Percentiles rank a stretch among this genome's conserved stretches.
phyloP scores from a whole-genome alignment of 2,888 invertebrate species.

The Melieria omissa region DNA sequence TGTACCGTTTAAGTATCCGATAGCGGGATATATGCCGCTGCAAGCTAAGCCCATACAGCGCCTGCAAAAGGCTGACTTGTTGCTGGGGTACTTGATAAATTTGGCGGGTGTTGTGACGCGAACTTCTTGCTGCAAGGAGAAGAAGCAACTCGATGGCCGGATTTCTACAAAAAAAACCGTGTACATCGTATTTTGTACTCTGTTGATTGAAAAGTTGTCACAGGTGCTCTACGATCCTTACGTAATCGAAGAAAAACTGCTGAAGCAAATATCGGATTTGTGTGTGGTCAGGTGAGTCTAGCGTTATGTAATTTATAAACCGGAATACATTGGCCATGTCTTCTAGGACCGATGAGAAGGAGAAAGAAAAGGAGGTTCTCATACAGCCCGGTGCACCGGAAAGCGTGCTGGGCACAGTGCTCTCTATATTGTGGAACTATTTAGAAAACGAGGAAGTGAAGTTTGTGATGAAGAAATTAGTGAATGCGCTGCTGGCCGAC shows the following conservation, averaged over 20 bases:
- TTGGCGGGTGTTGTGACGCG: conserved; percentile 59
- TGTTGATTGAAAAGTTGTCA: conserved; percentile 73
- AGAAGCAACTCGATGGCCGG: conserved; percentile 44
- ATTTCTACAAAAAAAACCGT: conserved; percentile 67
- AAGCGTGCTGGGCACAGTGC: conserved; percentile 58
- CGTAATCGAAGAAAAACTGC: conserved; percentile 76
- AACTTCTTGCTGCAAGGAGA: conserved; percentile 51
- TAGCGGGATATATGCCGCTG: conserved; percentile 75
- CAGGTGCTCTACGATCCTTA: conserved; percentile 74
- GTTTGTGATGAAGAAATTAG: conserved; percentile 59
- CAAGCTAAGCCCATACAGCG: conserved; percentile 68
- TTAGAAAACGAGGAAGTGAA: conserved; percentile 63
- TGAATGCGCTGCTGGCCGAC: conserved; percentile 56
- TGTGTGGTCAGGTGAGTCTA: conserved; percentile 51
- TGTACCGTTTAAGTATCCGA: conserved; percentile 75
- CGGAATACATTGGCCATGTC: neutral
- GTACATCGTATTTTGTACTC: conserved; percentile 69
- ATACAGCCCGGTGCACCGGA: conserved; percentile 54
- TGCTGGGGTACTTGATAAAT: conserved; percentile 62
- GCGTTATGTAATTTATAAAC: neutral
- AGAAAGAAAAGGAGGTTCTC: conserved; percentile 53
- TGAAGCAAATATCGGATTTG: conserved; percentile 67
- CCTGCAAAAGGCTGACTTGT: conserved; percentile 57
- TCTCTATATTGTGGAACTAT: conserved; percentile 64
- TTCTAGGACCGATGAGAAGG: conserved; percentile 27